A percentile compares a stretch with the other conserved stretches of the same genome.
phyloP scores from a whole-genome alignment of 2,797 vertebrate genomes.

The Coilia nasus region DNA sequence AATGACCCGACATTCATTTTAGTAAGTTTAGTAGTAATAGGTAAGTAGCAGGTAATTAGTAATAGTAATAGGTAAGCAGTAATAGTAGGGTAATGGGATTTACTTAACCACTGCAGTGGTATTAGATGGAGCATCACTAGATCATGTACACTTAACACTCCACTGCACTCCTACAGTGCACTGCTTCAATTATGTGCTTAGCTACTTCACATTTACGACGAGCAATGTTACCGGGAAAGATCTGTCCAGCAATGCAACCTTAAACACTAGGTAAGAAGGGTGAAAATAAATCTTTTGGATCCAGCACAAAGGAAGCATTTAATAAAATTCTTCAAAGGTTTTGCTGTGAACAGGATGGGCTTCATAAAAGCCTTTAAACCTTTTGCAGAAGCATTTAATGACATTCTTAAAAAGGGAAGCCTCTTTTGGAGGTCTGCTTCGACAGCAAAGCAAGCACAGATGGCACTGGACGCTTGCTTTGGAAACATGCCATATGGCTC shows the following conservation, averaged over 20 bases:
- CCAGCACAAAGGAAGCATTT: neutral
- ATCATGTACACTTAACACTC: neutral
- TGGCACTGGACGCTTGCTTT: conserved; percentile 33
- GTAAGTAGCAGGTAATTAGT: too few species aligned
- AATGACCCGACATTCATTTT: neutral
- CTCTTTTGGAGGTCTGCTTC: conserved; percentile 31
- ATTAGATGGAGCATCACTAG: neutral
- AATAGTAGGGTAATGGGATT: conserved; percentile 1
- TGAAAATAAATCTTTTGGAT: neutral
- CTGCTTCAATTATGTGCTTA: neutral
- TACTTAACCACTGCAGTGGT: neutral
- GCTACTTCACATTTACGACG: neutral
- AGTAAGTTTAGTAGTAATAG: neutral
- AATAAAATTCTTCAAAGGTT: neutral
- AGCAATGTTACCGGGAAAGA: neutral
- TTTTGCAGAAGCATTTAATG: neutral
- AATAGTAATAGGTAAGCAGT: too few species aligned
- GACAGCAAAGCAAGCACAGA: conserved; percentile 25
- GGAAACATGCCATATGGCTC: conserved; percentile 33
- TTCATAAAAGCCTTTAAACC: neutral
- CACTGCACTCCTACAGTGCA: neutral
- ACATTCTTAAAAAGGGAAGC: conserved; percentile 8
- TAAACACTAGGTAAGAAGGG: neutral
- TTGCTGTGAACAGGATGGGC: too few species aligned
- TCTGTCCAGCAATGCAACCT: too few species aligned